Evolutionary conservation across 2,888 invertebrate species (phyloP).

Genomic region (Nineta flava): DNA sequence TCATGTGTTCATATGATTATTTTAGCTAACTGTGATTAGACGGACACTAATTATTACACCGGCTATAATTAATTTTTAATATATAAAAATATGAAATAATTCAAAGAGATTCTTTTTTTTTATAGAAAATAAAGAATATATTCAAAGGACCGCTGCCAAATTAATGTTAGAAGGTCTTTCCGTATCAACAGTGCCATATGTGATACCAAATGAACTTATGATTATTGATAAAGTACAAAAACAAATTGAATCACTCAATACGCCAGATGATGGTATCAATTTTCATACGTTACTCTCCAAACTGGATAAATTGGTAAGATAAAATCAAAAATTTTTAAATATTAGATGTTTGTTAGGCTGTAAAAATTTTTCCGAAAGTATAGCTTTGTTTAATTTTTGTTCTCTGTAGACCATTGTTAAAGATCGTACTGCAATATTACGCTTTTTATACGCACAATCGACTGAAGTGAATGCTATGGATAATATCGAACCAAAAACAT

Average conservation of each 20-base stretch:
- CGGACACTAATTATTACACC: no score
- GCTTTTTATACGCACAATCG: background rate
- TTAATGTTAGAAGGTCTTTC: constrained; percentile 6
- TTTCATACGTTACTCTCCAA: constrained; percentile 27
- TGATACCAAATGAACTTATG: constrained; percentile 14
- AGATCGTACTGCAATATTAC: background rate
- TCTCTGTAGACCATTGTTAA: background rate
- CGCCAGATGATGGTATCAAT: constrained; percentile 24
- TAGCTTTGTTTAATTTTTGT: no score
- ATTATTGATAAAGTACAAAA: constrained; percentile 17
- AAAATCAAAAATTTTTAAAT: background rate
- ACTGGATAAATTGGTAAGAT: constrained; percentile 22
- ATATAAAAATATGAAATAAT: no score
- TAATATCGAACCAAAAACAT: no score
- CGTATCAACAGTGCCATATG: constrained; percentile 10
- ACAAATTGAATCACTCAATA: constrained; percentile 15
- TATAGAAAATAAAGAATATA: background rate
- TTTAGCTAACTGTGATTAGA: no score
- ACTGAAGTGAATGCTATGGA: background rate
- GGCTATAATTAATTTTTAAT: no score
- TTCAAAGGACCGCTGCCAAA: background rate
- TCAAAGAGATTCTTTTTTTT: background rate
- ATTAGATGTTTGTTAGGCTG: background rate
- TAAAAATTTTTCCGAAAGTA: no score
- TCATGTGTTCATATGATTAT: no score